Base-by-base conservation (phyloP, 2,113 vertebrate species). In the Anarhynchus alexandrinus region DNA sequence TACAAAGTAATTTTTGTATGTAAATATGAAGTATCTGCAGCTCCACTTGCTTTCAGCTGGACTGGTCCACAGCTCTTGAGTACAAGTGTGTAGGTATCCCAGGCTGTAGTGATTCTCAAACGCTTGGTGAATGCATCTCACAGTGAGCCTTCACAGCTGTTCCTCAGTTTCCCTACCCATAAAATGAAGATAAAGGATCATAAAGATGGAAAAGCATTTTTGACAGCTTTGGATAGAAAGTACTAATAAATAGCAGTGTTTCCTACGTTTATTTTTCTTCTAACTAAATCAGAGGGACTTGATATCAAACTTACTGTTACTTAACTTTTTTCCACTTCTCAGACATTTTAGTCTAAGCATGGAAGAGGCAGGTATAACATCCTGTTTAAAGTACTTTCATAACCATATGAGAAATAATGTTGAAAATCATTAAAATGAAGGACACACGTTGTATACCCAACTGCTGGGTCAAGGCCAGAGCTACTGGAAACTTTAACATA, bases 381-480 rank as follows among this genome's bases (percentile, higher is more conserved):
- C 20, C 45, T 79, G 26, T 55, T 83, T 90, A 74, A 96, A 93
- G 62, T 49, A 49, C 21, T 77, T 85, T 52, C 43, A 42, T 73
- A 94, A 89, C 69, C 36, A 30, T 93, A 45, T 58, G 70, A 92
- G 82, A 85, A 95, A 94, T 78, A 92, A 81, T 78, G 58, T 54
- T 94, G 88, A 91, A 97, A 95, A 93, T 85, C 16, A 95, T 96
- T 94, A 90, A 96, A 95, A 94, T 92, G 88, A 96, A 95, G 96
- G 94, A 80, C 93, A 95, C 36, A 96, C 30, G 77, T 69, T 93
- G 94, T 90, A 94, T 93, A 96, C 79, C 70, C 73, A 91, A 87
- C 82, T 87, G 86, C 70, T 82, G 92, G 96, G 91, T 95, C 96
- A 95, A 93, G 86, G 85, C 76, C 82, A 94, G 73, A 94, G 82